These are phyloP conservation scores for Pyrocephalus nanus DNA, from an alignment of 2,797 vertebrate genomes.

Conservation along the genomic window DNA sequence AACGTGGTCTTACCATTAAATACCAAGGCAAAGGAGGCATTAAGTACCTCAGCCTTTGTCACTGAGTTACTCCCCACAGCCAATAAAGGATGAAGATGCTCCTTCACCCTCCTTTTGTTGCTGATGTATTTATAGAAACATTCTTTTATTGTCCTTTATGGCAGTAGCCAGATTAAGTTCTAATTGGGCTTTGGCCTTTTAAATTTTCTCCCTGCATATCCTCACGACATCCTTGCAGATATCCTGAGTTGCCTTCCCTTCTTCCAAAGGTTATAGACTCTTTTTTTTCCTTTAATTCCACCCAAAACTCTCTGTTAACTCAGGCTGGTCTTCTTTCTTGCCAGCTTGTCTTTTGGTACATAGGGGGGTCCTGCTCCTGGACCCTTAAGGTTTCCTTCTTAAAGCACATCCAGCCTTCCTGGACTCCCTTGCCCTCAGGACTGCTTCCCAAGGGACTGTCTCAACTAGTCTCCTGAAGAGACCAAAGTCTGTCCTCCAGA, in stretches of 20 bases:
- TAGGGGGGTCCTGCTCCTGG: neutral
- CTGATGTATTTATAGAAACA: neutral
- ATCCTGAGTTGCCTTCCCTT: neutral
- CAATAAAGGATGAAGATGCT: neutral
- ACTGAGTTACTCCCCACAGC: neutral
- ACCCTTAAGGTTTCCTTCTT: neutral
- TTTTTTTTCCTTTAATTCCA: neutral
- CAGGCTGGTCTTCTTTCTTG: neutral
- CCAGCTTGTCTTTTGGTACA: neutral
- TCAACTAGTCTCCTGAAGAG: neutral
- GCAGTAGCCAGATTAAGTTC: neutral
- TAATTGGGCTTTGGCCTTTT: neutral
- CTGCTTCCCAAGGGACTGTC: neutral
- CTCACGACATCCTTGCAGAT: neutral
- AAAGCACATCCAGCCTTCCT: neutral
- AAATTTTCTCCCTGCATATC: neutral
- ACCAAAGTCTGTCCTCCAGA: neutral
- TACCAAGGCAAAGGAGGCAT: neutral
- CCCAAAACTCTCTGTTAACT: neutral
- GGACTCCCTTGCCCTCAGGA: neutral
- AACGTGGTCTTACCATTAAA: neutral
- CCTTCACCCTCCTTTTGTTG: neutral
- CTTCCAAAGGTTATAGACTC: neutral
- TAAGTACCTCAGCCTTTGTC: neutral
- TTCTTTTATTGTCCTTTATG: neutral